Evolutionary conservation across 2,797 vertebrate species (phyloP).

Genomic region (Sus cebifrons): DNA sequence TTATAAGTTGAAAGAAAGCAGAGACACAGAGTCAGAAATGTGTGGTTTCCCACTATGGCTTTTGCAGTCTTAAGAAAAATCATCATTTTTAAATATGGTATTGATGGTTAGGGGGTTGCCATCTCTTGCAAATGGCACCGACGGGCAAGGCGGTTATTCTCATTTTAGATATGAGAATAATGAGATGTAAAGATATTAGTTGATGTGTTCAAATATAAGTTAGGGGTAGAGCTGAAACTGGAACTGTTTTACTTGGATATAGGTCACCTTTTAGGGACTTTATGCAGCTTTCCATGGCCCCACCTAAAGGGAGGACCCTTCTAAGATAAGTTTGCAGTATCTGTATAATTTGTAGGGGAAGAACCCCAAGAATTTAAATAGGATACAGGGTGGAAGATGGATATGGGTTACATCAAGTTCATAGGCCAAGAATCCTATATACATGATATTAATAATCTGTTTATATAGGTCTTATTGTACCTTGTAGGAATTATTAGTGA

Average conservation of each 20-base stretch:
- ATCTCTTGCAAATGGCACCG: too few relatives aligned
- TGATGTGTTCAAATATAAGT: background rate
- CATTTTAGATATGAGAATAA: constrained; percentile 8
- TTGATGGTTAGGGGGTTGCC: background rate
- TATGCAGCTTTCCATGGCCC: background rate
- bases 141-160: background rate
- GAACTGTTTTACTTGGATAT: background rate
- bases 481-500: background rate
- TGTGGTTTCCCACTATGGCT: background rate
- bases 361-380: background rate
- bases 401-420: background rate
- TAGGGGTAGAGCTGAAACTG: background rate
- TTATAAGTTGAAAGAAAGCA: background rate
- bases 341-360: background rate
- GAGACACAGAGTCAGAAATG: background rate
- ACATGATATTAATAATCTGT: background rate
- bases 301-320: background rate
- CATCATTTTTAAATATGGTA: background rate
- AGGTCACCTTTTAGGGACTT: background rate
- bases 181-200: background rate
- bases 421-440: background rate
- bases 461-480: background rate
- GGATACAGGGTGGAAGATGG: background rate
- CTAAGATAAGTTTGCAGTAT: background rate
- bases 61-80: constrained; percentile 45